Percentiles rank a stretch among this genome's conserved stretches.
These are phyloP conservation scores for Oreamnos americanus DNA, from an alignment of 2,113 vertebrate species.

Conservation along the genomic window DNA sequence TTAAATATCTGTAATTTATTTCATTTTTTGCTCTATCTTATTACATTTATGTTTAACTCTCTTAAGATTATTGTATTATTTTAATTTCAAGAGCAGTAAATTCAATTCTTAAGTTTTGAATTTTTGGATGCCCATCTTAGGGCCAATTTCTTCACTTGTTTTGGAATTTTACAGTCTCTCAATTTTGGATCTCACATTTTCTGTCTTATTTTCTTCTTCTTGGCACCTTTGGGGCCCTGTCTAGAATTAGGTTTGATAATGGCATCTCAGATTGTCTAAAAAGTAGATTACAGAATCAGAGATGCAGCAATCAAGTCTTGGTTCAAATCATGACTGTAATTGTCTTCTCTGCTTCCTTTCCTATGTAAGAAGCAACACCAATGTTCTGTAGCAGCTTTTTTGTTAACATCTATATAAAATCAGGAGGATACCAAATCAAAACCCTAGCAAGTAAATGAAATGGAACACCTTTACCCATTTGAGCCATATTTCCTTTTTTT, in stretches of 20 bases:
- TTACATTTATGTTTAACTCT: neutral
- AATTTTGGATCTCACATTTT: neutral
- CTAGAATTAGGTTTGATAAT: neutral
- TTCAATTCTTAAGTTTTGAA: neutral
- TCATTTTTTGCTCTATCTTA: neutral
- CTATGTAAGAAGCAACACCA: neutral
- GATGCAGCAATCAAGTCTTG: neutral
- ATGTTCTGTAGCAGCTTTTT: neutral
- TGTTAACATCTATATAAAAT: neutral
- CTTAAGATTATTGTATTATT: neutral
- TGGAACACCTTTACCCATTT: accelerated
- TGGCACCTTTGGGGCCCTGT: neutral
- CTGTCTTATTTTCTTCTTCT: neutral
- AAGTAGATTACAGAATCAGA: neutral
- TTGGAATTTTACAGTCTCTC: neutral
- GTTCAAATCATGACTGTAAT: neutral
- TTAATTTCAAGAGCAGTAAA: neutral
- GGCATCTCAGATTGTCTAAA: neutral
- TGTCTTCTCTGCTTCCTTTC: neutral
- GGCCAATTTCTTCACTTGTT: neutral
- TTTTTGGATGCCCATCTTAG: neutral
- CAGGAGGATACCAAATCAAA: neutral
- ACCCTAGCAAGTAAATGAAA: neutral
- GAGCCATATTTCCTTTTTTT: neutral
- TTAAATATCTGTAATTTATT: neutral